Evolutionary conservation across 1,140 invertebrate species (phyloP).

Genomic region (Trichoplusia ni): DNA sequence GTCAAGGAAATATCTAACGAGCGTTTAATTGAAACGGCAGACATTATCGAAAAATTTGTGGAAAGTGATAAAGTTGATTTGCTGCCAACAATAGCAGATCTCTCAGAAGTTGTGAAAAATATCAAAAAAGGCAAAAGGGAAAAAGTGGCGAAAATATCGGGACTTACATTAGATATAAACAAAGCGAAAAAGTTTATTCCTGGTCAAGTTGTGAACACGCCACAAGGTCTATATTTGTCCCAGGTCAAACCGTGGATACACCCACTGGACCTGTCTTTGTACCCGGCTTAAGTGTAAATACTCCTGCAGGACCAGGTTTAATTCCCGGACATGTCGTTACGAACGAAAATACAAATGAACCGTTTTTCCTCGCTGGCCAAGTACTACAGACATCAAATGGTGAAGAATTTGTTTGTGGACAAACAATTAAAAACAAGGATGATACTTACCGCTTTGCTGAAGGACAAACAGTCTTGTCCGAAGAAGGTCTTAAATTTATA

Average conservation of each 20-base stretch:
- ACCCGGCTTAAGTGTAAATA: constrained; percentile 87
- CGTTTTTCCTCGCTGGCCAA: constrained; percentile 86
- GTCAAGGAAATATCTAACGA: constrained; percentile 80
- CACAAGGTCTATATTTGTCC: constrained; percentile 86
- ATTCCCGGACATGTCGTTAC: constrained; percentile 87
- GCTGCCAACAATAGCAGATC: constrained; percentile 85
- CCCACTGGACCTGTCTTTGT: constrained; percentile 86
- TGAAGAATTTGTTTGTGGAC: constrained; percentile 85
- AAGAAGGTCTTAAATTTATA: constrained; percentile 86
- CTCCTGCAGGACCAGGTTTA: constrained; percentile 85
- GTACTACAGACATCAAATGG: constrained; percentile 84
- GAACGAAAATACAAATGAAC: constrained; percentile 82
- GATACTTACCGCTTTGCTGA: constrained; percentile 83
- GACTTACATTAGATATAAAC: constrained; percentile 85
- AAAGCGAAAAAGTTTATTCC: constrained; percentile 85
- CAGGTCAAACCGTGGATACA: constrained; percentile 88
- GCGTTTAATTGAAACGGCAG: constrained; percentile 81
- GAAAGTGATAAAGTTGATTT: constrained; percentile 79
- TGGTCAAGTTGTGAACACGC: constrained; percentile 87
- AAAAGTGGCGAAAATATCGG: constrained; percentile 84
- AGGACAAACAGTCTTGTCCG: constrained; percentile 85
- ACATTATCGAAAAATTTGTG: constrained; percentile 83
- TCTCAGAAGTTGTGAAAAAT: constrained; percentile 84
- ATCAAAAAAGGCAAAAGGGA: constrained; percentile 83
- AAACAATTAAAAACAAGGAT: constrained; percentile 84